Conservation (phyloP, 2,888 invertebrate genomes). For the Erynnis tages region DNA sequence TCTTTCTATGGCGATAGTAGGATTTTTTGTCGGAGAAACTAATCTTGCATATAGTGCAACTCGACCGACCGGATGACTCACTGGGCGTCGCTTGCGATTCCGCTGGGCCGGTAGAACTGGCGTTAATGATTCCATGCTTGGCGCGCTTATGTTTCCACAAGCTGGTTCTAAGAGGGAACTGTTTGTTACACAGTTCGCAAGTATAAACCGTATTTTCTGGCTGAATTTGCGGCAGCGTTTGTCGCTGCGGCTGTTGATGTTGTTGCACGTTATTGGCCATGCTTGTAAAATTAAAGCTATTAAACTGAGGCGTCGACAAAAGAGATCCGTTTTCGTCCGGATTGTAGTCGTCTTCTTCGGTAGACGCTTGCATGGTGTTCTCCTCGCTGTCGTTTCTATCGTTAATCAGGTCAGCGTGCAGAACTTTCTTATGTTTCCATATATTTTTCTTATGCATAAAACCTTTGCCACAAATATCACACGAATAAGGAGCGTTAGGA, state of each 20-base stretch:
- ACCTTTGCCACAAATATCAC: constrained; percentile 84
- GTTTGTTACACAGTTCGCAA: constrained; percentile 73
- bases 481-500: constrained; percentile 78
- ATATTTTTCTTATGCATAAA: constrained; percentile 80
- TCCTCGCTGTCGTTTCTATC: constrained; percentile 76
- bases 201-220: constrained; percentile 60
- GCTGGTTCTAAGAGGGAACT: constrained; percentile 71
- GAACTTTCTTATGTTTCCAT: constrained; percentile 79
- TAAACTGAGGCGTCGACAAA: constrained; percentile 74
- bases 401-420: constrained; percentile 70
- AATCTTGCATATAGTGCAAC: constrained; percentile 83
- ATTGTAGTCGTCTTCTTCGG: constrained; percentile 74
- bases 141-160: constrained; percentile 78
- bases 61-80: constrained; percentile 63
- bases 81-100: constrained; percentile 44
- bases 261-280: constrained; percentile 54
- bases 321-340: constrained; percentile 68
- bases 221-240: constrained; percentile 29
- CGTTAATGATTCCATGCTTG: constrained; percentile 71
- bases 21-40: constrained; percentile 82
- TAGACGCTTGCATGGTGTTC: constrained; percentile 75
- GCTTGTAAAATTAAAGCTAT: constrained; percentile 72
- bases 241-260: constrained; percentile 16
- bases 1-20: constrained; percentile 82
- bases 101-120: constrained; percentile 44